Percentiles rank a stretch among this genome's conserved stretches.
These are phyloP conservation scores for Pygoscelis adeliae DNA, from an alignment of 2,113 vertebrate species.

Conservation along the genomic window DNA sequence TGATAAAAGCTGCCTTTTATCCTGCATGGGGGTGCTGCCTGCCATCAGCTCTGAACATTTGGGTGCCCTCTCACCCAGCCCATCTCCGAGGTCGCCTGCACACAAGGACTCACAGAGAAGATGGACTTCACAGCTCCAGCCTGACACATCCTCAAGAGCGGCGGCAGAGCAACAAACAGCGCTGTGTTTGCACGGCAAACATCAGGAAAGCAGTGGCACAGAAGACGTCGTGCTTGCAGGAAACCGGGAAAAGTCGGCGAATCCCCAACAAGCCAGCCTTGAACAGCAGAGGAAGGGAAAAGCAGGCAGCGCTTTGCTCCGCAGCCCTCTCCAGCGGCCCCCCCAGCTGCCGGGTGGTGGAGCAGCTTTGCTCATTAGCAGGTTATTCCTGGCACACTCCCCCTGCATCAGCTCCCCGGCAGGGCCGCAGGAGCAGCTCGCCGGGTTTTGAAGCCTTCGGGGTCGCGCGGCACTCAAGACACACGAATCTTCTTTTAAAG, in stretches of 20 bases:
- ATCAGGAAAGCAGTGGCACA: neutral
- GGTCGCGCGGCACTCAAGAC: neutral
- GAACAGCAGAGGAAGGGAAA: neutral
- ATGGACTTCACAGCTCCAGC: neutral
- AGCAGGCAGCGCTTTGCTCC: neutral
- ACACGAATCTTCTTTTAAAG: neutral
- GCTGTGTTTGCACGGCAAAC: rapidly evolving
- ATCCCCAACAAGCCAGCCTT: neutral
- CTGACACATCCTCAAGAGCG: neutral
- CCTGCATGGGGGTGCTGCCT: neutral
- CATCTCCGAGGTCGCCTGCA: neutral
- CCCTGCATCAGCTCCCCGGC: neutral
- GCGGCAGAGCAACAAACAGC: neutral
- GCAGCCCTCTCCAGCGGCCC: neutral
- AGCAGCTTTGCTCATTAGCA: constrained; percentile 34
- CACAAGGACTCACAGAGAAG: neutral
- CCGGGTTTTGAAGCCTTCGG: neutral
- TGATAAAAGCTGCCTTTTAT: neutral
- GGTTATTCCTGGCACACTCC: constrained; percentile 34
- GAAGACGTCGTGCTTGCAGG: neutral
- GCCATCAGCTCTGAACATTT: neutral
- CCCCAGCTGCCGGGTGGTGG: neutral
- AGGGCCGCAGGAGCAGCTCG: neutral
- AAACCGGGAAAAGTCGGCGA: neutral
- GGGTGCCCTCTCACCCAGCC: neutral